phyloP scores from a whole-genome alignment of 2,888 invertebrate genomes.

The Eledona agricola region DNA sequence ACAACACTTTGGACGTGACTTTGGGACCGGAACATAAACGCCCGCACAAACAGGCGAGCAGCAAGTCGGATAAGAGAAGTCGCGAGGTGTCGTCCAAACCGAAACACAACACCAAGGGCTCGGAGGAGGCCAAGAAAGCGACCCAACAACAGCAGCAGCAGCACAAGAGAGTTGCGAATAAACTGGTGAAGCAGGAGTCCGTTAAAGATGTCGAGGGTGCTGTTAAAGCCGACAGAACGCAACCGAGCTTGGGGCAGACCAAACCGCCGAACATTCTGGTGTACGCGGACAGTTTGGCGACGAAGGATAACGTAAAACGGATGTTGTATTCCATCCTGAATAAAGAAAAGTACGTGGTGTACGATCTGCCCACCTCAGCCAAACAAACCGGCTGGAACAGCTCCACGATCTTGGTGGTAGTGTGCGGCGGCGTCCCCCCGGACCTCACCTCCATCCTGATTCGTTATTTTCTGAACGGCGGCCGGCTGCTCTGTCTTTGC shows the following conservation, averaged over 20 bases:
- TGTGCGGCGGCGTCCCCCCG: constrained; percentile 78
- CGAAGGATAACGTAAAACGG: constrained; percentile 77
- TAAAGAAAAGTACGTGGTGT: constrained; percentile 72
- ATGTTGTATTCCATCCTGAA: constrained; percentile 76
- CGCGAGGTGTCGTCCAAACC: constrained; percentile 3
- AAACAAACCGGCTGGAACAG: constrained; percentile 53
- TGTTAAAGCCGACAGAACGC: constrained; percentile 34
- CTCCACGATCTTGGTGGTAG: constrained; percentile 70
- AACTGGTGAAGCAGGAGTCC: constrained; percentile 40
- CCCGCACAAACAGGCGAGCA: constrained; percentile 43
- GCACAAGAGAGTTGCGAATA: constrained; percentile 41
- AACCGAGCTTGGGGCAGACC: constrained; percentile 39
- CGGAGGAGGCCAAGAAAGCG: constrained; percentile 28
- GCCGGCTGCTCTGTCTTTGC: constrained; percentile 79
- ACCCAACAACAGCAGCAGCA: constrained; percentile 21
- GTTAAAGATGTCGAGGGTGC: constrained; percentile 40
- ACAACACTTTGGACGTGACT: constrained; percentile 55
- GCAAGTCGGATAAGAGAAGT: neutral
- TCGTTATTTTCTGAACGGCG: constrained; percentile 77
- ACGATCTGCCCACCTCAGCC: constrained; percentile 64
- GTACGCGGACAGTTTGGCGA: constrained; percentile 79
- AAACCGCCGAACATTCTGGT: constrained; percentile 85
- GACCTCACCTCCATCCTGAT: constrained; percentile 73
- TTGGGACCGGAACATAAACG: constrained; percentile 46
- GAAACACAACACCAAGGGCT: constrained; percentile 29